phyloP scores from a whole-genome alignment of 1,140 invertebrate genomes.

The Euura lappo region DNA sequence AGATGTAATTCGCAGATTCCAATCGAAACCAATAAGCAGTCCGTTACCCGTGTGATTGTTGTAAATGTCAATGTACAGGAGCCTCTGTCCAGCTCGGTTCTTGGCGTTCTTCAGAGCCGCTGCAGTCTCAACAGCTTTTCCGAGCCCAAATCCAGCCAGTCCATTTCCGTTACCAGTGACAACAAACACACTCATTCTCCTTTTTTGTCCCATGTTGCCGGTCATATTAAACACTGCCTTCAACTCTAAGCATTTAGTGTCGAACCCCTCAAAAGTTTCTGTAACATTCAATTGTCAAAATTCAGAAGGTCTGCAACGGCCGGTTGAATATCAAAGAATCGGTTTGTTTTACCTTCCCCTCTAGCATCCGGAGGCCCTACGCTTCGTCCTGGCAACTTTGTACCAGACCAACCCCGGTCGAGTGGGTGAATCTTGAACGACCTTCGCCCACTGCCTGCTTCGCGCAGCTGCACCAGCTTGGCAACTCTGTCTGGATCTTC shows the following conservation, averaged over 20 bases:
- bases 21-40: constrained; percentile 3
- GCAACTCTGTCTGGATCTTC: constrained; percentile 75
- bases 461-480: constrained; percentile 74
- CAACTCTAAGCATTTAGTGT: constrained; percentile 83
- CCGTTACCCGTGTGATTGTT: constrained; percentile 81
- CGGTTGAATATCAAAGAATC: not conserved
- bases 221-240: constrained; percentile 87
- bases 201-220: constrained; percentile 79
- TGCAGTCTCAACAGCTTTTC: constrained; percentile 70
- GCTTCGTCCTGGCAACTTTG: constrained; percentile 80
- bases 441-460: constrained; percentile 70
- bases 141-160: constrained; percentile 81
- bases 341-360: constrained; percentile 66
- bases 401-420: constrained; percentile 89
- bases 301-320: not conserved
- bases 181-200: constrained; percentile 70
- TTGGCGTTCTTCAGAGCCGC: constrained; percentile 76
- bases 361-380: constrained; percentile 87
- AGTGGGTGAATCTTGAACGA: constrained; percentile 74
- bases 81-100: constrained; percentile 84
- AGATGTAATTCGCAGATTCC: constrained; percentile 9
- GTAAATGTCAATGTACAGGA: constrained; percentile 84
- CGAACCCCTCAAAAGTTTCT: constrained; percentile 89
- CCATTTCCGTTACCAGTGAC: constrained; percentile 92
- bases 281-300: constrained; percentile 44